Evolutionary conservation across 2,888 invertebrate genomes (phyloP).

Genomic region (Hydroisotoma schaefferi): DNA sequence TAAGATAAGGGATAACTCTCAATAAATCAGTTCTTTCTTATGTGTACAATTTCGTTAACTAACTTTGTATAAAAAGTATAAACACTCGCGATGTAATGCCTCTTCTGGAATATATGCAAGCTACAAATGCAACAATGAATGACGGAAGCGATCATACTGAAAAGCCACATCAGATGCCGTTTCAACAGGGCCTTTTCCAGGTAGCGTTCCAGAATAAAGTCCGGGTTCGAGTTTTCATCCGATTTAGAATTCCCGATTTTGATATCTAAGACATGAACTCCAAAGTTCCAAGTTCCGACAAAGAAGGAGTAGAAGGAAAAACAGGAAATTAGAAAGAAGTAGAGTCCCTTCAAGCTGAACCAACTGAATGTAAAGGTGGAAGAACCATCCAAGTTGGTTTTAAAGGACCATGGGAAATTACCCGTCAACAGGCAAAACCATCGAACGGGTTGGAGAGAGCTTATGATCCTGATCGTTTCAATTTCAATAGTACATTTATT

Average conservation of each 20-base stretch:
- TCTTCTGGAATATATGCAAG: slow-evolving; percentile 1
- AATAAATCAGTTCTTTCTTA: not conserved
- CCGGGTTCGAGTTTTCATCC: not conserved
- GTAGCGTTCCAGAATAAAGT: not conserved
- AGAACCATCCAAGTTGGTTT: not conserved
- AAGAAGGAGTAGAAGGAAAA: not conserved
- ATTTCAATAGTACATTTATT: too few species aligned
- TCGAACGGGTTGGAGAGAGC: not conserved
- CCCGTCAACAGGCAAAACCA: not conserved
- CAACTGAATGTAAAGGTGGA: not conserved
- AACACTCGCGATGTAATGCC: slow-evolving; percentile 6
- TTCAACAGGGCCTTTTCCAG: slow-evolving; percentile 1
- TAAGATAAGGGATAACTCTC: not conserved
- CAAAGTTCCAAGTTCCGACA: slow-evolving; percentile 5
- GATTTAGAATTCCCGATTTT: not conserved
- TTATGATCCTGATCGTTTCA: too few species aligned
- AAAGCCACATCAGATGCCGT: slow-evolving; percentile 2
- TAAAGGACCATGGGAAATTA: not conserved
- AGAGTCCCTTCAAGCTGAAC: not conserved
- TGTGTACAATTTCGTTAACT: not conserved
- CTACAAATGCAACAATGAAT: not conserved
- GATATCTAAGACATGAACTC: not conserved
- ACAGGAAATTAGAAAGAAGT: not conserved
- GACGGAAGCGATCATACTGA: not conserved
- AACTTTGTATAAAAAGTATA: slow-evolving; percentile 7